These are phyloP conservation scores for Coregonus sp. DNA, from an alignment of 2,797 vertebrate genomes.

Conservation along the genomic window DNA sequence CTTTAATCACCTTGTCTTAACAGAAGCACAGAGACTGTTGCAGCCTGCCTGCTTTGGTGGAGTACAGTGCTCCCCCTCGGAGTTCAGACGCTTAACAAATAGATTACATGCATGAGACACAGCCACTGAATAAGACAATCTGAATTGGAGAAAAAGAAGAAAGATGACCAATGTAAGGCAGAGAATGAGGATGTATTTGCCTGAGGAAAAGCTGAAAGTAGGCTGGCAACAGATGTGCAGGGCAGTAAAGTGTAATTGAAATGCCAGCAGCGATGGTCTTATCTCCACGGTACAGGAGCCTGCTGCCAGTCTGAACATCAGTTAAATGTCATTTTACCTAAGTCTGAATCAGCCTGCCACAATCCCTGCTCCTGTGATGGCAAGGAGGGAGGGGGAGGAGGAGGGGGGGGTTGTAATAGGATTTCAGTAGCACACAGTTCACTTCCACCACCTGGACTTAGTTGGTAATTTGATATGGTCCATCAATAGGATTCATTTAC, in stretches of 20 bases:
- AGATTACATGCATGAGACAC: slow-evolving; percentile 71
- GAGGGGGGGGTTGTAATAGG: slow-evolving; percentile 75
- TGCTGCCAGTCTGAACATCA: slow-evolving; percentile 86
- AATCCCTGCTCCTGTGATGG: slow-evolving; percentile 80
- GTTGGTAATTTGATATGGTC: slow-evolving; percentile 83
- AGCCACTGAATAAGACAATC: slow-evolving; percentile 75
- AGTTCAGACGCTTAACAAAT: slow-evolving; percentile 73
- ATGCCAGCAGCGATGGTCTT: slow-evolving; percentile 87
- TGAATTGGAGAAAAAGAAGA: slow-evolving; percentile 56
- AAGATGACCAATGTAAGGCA: slow-evolving; percentile 32
- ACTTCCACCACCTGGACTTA: slow-evolving; percentile 82
- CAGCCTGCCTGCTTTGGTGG: slow-evolving; percentile 22
- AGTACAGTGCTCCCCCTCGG: slow-evolving; percentile 48
- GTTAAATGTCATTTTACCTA: slow-evolving; percentile 88
- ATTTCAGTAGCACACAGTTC: slow-evolving; percentile 82
- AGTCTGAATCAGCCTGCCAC: slow-evolving; percentile 84
- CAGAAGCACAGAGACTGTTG: background rate
- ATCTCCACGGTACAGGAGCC: slow-evolving; percentile 84
- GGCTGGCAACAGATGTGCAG: slow-evolving; percentile 81
- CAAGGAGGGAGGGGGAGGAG: slow-evolving; percentile 59
- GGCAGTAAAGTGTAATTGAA: slow-evolving; percentile 89
- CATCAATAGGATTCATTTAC: slow-evolving; percentile 82
- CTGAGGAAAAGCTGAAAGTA: slow-evolving; percentile 72
- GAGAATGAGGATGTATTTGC: slow-evolving; percentile 61
- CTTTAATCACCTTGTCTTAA: background rate